Base-by-base conservation (phyloP, 2,113 vertebrate genomes). In the Pica pica region DNA sequence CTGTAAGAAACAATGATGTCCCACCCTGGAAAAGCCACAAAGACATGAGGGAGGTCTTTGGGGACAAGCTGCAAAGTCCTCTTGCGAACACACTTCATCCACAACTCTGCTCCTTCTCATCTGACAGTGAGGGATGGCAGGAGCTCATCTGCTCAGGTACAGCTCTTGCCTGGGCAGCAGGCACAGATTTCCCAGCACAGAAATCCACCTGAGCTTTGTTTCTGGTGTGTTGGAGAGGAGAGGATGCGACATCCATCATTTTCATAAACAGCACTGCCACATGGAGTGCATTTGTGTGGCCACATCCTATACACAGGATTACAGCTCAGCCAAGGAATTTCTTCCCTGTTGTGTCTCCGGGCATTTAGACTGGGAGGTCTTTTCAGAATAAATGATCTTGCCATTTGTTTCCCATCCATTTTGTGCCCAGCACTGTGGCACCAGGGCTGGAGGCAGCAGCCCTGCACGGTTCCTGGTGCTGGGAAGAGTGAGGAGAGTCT, bases 291-390 rank as follows among this genome's bases (percentile, higher is more conserved):
- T 94, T 95, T 96, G 85, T 92, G 88, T 77, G 88, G 82, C 67
- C 82, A 83, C 59, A 93, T 83, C 88, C 85, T 95, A 19, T 74
- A 46, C 26, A 28, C 63, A 90, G 85, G 28, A 52, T 90, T 80
- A 73, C 78, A 76, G 63, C 79, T 97, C 75, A 92, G 88, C 88
- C 94, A 83, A 94, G 79, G 82, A 93, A 93, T 94, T 95, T 90
- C 70, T 90, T 81, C 64, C 94, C 88, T 81, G 89, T 86, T 90
- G 76, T 93, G 92, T 89, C 91, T 94, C 64, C 0, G 1, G 88
- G 85, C 88, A 41, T 75, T 94, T 90, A 86, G 71, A 70, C 83
- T 93, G 94, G 95, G 88, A 97, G 75, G 92, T 92, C 92, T 90
- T 73, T 60, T 44, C 67, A 94, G 85, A 68, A 89, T 88, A 85